Percentiles rank a stretch among this genome's conserved stretches.
Conservation (phyloP, 2,797 vertebrate genomes). For the Chelonia mydas region DNA sequence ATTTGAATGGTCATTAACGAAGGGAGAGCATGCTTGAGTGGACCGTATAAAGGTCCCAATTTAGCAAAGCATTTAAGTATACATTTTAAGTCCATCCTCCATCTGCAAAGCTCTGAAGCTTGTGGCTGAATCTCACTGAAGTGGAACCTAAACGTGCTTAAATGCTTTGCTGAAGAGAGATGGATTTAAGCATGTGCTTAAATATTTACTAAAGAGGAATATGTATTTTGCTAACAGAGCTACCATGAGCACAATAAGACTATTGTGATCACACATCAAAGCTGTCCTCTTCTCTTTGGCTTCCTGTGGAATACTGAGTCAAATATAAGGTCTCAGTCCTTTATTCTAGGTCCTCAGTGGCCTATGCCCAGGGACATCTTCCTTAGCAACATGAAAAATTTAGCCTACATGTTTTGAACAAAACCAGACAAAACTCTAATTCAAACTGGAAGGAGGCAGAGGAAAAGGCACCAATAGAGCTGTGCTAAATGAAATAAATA, state of each 20-base stretch:
- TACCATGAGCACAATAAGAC: not conserved
- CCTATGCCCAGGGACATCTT: too few species aligned
- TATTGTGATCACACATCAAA: not conserved
- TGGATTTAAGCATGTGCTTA: too few species aligned
- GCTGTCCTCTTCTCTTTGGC: not conserved
- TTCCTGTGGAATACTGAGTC: too few species aligned
- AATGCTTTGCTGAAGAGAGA: too few species aligned
- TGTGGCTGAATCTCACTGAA: not conserved
- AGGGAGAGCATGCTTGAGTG: not conserved
- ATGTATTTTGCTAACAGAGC: too few species aligned
- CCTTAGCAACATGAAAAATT: too few species aligned
- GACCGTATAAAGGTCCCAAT: not conserved
- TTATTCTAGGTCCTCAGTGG: too few species aligned
- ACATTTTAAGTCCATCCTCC: not conserved
- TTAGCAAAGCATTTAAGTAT: not conserved
- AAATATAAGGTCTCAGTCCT: too few species aligned
- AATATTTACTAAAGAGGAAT: too few species aligned
- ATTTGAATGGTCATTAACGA: not conserved
- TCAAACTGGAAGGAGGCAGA: not conserved
- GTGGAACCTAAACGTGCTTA: too few species aligned
- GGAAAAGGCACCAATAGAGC: not conserved
- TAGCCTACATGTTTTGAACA: too few species aligned
- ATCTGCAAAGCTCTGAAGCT: not conserved
- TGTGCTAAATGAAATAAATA: not conserved
- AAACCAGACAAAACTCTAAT: not conserved